A percentile compares a stretch with the other conserved stretches of the same genome.
Evolutionary conservation across 1,140 invertebrate species (phyloP).

Genomic region (Achroia grisella): DNA sequence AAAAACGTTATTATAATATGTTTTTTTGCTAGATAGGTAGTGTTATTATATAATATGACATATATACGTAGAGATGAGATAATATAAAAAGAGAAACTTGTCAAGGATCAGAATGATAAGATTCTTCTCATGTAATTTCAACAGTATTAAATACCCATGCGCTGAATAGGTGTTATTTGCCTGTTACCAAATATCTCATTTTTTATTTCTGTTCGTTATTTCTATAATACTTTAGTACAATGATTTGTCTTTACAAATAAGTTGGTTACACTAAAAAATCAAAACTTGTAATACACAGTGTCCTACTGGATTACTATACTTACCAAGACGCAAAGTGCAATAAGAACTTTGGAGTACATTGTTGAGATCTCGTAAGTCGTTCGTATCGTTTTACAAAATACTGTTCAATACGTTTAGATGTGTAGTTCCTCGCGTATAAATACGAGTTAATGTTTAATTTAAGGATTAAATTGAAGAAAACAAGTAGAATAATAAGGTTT

Average conservation of each 20-base stretch:
- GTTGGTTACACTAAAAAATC: too few relatives aligned
- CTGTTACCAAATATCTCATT: too few relatives aligned
- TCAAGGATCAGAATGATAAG: too few relatives aligned
- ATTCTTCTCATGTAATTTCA: too few relatives aligned
- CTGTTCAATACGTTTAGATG: slow-evolving; percentile 1
- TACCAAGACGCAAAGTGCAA: slow-evolving; percentile 25
- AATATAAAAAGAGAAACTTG: not conserved
- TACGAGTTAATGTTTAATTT: slow-evolving; percentile 31
- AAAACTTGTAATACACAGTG: too few relatives aligned
- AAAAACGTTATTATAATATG: slow-evolving; percentile 1
- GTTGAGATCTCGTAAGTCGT: slow-evolving; percentile 9
- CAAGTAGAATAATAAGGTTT: slow-evolving; percentile 39
- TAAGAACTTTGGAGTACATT: slow-evolving; percentile 26
- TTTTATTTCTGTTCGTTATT: too few relatives aligned
- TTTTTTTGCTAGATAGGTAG: not conserved
- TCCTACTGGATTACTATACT: slow-evolving; percentile 17
- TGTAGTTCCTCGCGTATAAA: slow-evolving; percentile 22
- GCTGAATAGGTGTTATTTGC: too few relatives aligned
- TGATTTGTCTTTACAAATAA: too few relatives aligned
- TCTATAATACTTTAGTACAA: too few relatives aligned
- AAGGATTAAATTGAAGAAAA: slow-evolving; percentile 29
- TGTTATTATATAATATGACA: too few relatives aligned
- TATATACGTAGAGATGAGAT: too few relatives aligned
- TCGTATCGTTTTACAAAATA: slow-evolving; percentile 30
- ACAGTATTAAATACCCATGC: too few relatives aligned